Evolutionary conservation across 2,113 vertebrate genomes (phyloP), one percentile per base, ranked within the genome.

Genomic region (Psittacula cyanocephala): DNA sequence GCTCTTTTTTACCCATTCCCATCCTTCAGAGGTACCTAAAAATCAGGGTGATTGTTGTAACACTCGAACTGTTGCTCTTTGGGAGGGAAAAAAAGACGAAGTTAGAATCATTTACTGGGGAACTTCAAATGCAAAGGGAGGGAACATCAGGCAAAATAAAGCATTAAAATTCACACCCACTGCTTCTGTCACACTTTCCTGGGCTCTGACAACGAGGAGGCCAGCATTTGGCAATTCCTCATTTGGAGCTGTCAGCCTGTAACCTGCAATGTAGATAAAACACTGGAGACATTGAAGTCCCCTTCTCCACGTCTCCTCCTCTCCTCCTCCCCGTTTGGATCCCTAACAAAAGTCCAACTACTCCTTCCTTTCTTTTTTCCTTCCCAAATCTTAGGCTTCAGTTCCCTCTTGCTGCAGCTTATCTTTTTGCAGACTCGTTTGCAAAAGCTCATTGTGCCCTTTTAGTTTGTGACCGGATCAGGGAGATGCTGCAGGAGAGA

Each of bases 111-210:
- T 78, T 86, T 74, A 31, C 47, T 37, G 8, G 81, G 76, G 65
- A 85, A 43, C 80, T 93, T 91, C 65, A 74, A 59, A 88, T 85
- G 84, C 70, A 93, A 85, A 74, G 0, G 0, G 11, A 85, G 53
- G 53, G 60, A 91, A 74, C 80, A 85, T 74, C 47, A 74, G 76
- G 81, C 94, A 74, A 91, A 69, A 78, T 59, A 74, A 81, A 95
- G 62, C 63, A 77, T 85, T 88, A 64, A 85, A 77, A 91, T 88
- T 78, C 84, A 78, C 80, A 59, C 75, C 80, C 80, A 78, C 84
- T 1, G 1, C 53, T 95, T 88, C 81, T 90, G 81, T 80, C 90
- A 91, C 24, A 29, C 70, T 81, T 85, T 43, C 70, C 62, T 77
- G 64, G 88, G 65, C 70, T 91, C 70, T 81, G 94, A 85, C 65